Base-by-base conservation (phyloP, 2,797 vertebrate genomes). In the Alauda arvensis region DNA sequence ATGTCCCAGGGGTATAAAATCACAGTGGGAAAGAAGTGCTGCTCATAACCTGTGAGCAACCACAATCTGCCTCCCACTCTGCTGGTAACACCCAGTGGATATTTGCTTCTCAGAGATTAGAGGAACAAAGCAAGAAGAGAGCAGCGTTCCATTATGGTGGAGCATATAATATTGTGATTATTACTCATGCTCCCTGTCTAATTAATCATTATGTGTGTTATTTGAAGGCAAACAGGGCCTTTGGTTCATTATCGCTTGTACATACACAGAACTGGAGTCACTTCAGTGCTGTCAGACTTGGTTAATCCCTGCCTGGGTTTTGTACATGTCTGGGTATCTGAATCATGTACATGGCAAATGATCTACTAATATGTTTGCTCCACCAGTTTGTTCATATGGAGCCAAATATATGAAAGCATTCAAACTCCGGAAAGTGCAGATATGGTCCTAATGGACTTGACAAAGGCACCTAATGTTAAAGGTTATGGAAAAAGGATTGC, bases 311-410 rank as follows among this genome's bases (percentile, higher is more conserved):
- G 93, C 92, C 91, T 95, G 87, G 86, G 89, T 94, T 95, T 91
- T 89, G 92, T 95, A 93, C 85, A 81, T 89, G 85, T 95, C 95
- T 94, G 92, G 59, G 61, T 94, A 93, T 95, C 95, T 95, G 94
- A 94, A 94, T 95, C 92, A 92, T 95, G 90, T 91, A 93, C 80
- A 90, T 91, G 90, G 95, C 94, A 95, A 95, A 95, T 95, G 91
- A 94, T 94, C 94, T 93, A 92, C 95, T 95, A 94, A 95, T 93
- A 95, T 95, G 91, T 95, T 95, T 95, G 91, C 80, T 83, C 77
- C 94, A 72, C 68, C 63, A 82, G 93, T 94, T 95, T 94, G 94
- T 91, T 94, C 94, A 91, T 94, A 87, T 71, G 88, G 90, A 93
- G 90, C 90, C 93, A 94, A 94, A 91, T 95, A 79, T 72, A 93